These are phyloP conservation scores for Prietella phreatophila DNA, from an alignment of 2,113 vertebrate species.

Conservation along the genomic window DNA sequence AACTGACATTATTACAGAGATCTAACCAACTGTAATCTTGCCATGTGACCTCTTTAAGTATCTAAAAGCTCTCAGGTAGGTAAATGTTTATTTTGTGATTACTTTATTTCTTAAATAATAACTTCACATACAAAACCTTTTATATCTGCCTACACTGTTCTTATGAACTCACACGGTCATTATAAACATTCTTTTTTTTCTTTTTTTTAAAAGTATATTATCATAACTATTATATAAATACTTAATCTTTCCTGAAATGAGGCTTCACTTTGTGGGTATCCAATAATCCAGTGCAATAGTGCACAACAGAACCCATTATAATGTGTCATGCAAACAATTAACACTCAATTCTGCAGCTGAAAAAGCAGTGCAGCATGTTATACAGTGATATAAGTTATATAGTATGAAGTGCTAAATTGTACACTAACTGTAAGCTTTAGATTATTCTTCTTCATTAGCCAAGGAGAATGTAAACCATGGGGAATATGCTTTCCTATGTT, in stretches of 20 bases:
- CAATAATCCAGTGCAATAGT: not conserved
- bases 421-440: not conserved
- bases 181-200: not conserved
- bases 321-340: not conserved
- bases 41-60: not conserved
- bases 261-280: not conserved
- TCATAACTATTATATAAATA: not conserved
- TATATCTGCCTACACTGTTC: not conserved
- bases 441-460: not conserved
- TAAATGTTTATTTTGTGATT: not conserved
- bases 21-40: conserved; percentile 5
- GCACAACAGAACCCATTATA: not conserved
- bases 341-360: not conserved
- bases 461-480: not conserved
- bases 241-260: not conserved
- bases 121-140: not conserved
- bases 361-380: not conserved
- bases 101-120: not conserved
- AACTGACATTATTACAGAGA: not conserved
- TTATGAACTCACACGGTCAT: not conserved
- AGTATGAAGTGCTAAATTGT: not conserved
- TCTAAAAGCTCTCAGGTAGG: not conserved
- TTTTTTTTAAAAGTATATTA: not conserved
- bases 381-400: not conserved
- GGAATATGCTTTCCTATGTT: not conserved